phyloP scores from a whole-genome alignment of 2,888 invertebrate genomes.

The Luffia ferchaultella region DNA sequence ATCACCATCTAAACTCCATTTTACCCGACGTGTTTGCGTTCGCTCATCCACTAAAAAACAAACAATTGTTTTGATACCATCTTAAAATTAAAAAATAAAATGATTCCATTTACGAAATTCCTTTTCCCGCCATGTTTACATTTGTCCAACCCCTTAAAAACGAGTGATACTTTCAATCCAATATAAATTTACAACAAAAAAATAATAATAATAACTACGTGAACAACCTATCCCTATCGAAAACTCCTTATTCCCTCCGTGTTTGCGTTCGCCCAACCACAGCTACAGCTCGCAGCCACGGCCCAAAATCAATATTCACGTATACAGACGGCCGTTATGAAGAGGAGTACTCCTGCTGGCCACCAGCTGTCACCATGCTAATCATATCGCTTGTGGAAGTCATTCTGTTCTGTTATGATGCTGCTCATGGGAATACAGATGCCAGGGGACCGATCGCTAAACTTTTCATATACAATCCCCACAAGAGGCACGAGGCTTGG shows the following conservation, averaged over 20 bases:
- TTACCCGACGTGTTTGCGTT: too few relatives aligned
- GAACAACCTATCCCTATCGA: too few relatives aligned
- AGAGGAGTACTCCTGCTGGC: constrained; percentile 91
- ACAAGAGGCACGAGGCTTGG: constrained; percentile 88
- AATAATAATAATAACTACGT: too few relatives aligned
- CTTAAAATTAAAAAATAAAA: too few relatives aligned
- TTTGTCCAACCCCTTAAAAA: too few relatives aligned
- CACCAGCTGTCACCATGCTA: constrained; percentile 92
- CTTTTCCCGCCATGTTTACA: too few relatives aligned
- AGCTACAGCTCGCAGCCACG: constrained; percentile 21
- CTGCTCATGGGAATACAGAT: constrained; percentile 47
- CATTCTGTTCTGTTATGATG: constrained; percentile 69
- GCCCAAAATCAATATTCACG: constrained; percentile 40
- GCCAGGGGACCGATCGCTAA: constrained; percentile 81
- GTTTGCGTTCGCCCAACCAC: constrained; percentile 32
- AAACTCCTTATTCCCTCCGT: constrained; percentile 14
- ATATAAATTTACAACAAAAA: too few relatives aligned
- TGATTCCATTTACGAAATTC: too few relatives aligned
- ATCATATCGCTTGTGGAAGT: constrained; percentile 90
- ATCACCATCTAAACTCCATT: too few relatives aligned
- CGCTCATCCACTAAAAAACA: too few relatives aligned
- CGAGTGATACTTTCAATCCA: too few relatives aligned
- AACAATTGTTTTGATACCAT: too few relatives aligned
- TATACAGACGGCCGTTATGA: constrained; percentile 82
- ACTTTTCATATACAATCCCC: constrained; percentile 88